phyloP scores from a whole-genome alignment of 2,888 invertebrate genomes.

The Drosophila cognata region DNA sequence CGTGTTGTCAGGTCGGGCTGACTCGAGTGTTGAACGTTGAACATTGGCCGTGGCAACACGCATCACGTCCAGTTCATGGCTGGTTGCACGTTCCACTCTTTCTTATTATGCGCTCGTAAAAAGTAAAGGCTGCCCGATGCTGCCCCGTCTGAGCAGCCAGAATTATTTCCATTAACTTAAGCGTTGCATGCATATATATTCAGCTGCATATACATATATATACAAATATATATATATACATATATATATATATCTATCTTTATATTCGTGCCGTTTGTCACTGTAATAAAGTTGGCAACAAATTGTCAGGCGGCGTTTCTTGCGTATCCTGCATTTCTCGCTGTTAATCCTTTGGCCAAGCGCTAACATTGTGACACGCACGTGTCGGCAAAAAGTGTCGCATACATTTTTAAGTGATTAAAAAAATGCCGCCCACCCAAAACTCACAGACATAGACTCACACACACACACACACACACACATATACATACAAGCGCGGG shows the following conservation, averaged over 20 bases:
- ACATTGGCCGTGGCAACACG: constrained; percentile 41
- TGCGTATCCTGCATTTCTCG: constrained; percentile 24
- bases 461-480: background rate
- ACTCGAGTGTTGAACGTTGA: constrained; percentile 14
- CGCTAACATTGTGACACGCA: constrained; percentile 74
- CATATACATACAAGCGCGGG: background rate
- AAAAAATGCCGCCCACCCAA: constrained; percentile 54
- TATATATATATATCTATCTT: constrained; percentile 15
- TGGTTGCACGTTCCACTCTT: constrained; percentile 71
- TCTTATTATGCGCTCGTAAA: constrained; percentile 81
- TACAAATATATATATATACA: background rate
- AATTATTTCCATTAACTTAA: constrained; percentile 78
- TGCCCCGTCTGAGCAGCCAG: constrained; percentile 37
- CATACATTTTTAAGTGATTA: constrained; percentile 78
- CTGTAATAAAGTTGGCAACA: constrained; percentile 79
- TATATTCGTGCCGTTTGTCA: constrained; percentile 66
- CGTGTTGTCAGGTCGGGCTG: constrained; percentile 37
- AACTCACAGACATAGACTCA: constrained; percentile 3
- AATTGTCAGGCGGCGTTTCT: constrained; percentile 59
- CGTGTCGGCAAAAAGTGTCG: constrained; percentile 61
- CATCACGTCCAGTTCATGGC: constrained; percentile 66
- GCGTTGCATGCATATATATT: constrained; percentile 46
- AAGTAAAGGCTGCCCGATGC: constrained; percentile 63
- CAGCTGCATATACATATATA: constrained; percentile 6
- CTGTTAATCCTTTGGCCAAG: constrained; percentile 64